phyloP scores from a whole-genome alignment of 2,888 invertebrate species.

The Rutpela maculata region DNA sequence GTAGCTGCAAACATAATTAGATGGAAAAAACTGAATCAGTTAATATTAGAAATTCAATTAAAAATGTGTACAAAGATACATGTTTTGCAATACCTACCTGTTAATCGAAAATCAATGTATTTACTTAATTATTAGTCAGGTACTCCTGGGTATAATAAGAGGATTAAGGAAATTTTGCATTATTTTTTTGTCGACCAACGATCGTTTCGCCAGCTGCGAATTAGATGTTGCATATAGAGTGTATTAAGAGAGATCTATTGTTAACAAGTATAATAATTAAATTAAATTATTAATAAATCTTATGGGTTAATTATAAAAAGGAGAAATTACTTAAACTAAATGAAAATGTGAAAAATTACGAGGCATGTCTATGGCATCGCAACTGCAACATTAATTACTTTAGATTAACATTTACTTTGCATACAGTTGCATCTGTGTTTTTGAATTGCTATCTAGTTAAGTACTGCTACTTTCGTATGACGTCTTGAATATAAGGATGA shows the following conservation, averaged over 20 bases:
- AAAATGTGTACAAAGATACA: neutral
- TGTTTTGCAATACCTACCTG: too few species aligned
- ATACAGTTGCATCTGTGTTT: too few species aligned
- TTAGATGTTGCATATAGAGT: neutral
- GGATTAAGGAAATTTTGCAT: neutral
- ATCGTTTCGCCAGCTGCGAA: neutral
- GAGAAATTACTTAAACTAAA: too few species aligned
- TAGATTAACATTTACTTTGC: too few species aligned
- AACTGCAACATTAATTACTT: too few species aligned
- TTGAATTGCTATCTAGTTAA: too few species aligned
- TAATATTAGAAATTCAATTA: neutral
- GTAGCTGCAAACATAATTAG: neutral
- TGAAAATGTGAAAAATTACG: too few species aligned
- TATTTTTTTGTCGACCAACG: neutral
- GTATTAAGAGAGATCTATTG: too few species aligned
- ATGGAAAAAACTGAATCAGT: neutral
- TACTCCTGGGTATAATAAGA: neutral
- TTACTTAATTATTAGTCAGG: neutral
- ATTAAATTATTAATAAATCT: neutral
- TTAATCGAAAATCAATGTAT: neutral
- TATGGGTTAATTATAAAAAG: too few species aligned
- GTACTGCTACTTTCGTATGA: too few species aligned
- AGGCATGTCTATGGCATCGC: too few species aligned
- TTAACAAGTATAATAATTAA: neutral
- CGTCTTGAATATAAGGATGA: too few species aligned